phyloP scores from a whole-genome alignment of 1,140 invertebrate species.

The Apolygus lucorum region DNA sequence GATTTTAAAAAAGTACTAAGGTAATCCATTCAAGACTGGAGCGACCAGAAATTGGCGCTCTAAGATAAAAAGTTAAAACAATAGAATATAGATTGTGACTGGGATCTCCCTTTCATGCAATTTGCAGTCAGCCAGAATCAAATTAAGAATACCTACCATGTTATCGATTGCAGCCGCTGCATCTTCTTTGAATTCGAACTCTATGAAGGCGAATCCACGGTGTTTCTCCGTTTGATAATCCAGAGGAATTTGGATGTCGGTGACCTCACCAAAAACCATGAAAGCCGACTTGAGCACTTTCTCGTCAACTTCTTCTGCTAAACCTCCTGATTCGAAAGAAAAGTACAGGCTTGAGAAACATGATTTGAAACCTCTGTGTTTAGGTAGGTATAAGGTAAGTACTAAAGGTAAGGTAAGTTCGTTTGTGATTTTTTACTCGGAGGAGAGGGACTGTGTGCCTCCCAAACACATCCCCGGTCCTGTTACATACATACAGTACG shows the following conservation, averaged over 20 bases:
- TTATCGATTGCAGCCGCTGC: slow-evolving; percentile 97
- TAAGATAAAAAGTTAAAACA: too few species aligned
- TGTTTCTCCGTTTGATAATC: slow-evolving; percentile 98
- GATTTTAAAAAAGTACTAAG: too few species aligned
- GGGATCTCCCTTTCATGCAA: too few species aligned
- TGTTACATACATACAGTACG: neutral
- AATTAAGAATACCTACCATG: slow-evolving; percentile 59
- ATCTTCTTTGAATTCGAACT: slow-evolving; percentile 92
- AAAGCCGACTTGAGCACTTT: slow-evolving; percentile 93
- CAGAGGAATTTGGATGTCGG: slow-evolving; percentile 94
- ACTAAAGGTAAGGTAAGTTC: neutral
- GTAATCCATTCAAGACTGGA: too few species aligned
- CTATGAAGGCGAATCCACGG: slow-evolving; percentile 95
- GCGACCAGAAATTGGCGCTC: too few species aligned
- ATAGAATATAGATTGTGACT: too few species aligned
- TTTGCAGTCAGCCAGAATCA: slow-evolving; percentile 8
- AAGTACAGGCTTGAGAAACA: neutral
- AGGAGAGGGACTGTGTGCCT: neutral
- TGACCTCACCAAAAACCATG: slow-evolving; percentile 95
- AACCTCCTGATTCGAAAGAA: slow-evolving; percentile 53
- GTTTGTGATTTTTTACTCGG: neutral
- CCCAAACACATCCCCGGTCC: neutral
- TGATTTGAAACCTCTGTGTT: neutral
- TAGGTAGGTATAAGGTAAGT: neutral
- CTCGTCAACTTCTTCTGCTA: slow-evolving; percentile 95